Percentiles rank a stretch among this genome's conserved stretches.
phyloP scores from a whole-genome alignment of 2,888 invertebrate species.

The Ferrisia virgata region DNA sequence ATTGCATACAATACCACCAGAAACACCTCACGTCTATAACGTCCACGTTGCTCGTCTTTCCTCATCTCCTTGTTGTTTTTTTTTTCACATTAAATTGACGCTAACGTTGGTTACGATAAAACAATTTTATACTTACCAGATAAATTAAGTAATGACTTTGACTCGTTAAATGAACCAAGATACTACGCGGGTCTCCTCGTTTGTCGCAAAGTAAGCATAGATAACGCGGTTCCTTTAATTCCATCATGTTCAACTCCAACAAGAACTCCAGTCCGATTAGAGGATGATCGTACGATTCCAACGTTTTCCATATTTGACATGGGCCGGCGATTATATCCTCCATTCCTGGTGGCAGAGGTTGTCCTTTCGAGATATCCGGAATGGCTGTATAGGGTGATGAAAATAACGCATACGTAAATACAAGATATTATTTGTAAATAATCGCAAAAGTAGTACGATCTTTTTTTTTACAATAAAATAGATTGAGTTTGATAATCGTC shows the following conservation, averaged over 20 bases:
- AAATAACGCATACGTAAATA: not conserved
- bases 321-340: slow-evolving; percentile 58
- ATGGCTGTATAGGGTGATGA: slow-evolving; percentile 10
- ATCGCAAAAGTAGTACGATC: too few species aligned
- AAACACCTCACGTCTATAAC: not conserved
- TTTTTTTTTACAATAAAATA: too few species aligned
- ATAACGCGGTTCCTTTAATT: slow-evolving; percentile 69
- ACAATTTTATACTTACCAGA: slow-evolving; percentile 56
- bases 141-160: slow-evolving; percentile 73
- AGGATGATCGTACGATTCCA: slow-evolving; percentile 55
- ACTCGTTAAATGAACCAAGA: slow-evolving; percentile 74
- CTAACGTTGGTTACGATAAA: not conserved
- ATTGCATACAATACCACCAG: not conserved
- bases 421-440: too few species aligned
- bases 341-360: slow-evolving; percentile 69
- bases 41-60: not conserved
- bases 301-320: slow-evolving; percentile 57
- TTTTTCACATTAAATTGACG: too few species aligned
- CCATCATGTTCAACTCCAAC: slow-evolving; percentile 62
- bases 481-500: too few species aligned
- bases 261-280: slow-evolving; percentile 71
- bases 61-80: too few species aligned
- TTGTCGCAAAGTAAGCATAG: slow-evolving; percentile 75
- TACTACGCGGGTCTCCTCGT: slow-evolving; percentile 73
- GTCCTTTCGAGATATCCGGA: slow-evolving; percentile 54